Base-by-base conservation (phyloP, 2,113 vertebrate genomes). In the Onychorhynchus coronatus region DNA sequence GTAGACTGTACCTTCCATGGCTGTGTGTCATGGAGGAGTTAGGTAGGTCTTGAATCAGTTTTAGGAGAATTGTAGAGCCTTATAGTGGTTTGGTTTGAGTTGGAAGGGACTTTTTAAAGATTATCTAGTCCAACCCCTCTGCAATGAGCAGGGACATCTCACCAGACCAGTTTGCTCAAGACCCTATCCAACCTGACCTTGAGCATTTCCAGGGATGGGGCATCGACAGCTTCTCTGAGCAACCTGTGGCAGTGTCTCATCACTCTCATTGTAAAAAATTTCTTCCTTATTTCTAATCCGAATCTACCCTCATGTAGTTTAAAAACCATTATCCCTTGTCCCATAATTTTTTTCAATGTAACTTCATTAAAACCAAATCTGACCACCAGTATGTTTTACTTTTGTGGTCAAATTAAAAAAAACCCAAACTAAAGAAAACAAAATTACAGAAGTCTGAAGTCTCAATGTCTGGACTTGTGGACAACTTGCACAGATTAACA, bases 391-490 rank as follows among this genome's bases (percentile, higher is more conserved):
- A 70, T 47, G 9, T 37, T 92, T 53, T 66, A 6, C 16, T 73
- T 77, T 66, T 84, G 6, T 75, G 27, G 19, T 75, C 6, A 7
- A 53, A 49, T 13, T 6, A 67, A 22, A 6, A 41, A 49, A 25
- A 49, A 25, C 23, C 23, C 13, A n/a, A 41, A 24, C 3, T 14
- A 17, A 25, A 16, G 37, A 0, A 17, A 22, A 14, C n/a, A 0
- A 47, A 62, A 28, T 62, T 3, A 13, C 11, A 10, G 10, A 67
- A 46, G 6, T 83, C 11, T 67, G 1, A 72, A 83, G 33, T 67
- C 25, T 11, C 8, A 11, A 0, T 30, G 17, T 75, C 33, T 80
- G 53, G 25, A 61, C 44, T 61, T 91, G 10, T 24, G 42, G 53
- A 25, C 23, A 58, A 7, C 11, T 89, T 85, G 50, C 59, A 25